Percentiles rank a stretch among this genome's conserved stretches.
Evolutionary conservation across 2,797 vertebrate species (phyloP).

Genomic region (Darevskia nairensis): DNA sequence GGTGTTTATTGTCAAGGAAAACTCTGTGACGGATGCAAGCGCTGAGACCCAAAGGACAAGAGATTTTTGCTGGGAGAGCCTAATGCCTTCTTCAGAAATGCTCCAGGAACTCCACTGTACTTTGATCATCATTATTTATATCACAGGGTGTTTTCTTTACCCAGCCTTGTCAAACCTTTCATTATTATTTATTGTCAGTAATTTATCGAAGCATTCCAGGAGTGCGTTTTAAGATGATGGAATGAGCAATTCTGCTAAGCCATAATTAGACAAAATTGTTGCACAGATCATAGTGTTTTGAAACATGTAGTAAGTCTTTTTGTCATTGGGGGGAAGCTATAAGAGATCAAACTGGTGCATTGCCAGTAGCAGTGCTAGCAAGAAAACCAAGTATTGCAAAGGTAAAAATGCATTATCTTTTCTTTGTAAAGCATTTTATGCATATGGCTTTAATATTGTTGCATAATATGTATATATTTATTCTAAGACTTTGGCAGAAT

Average conservation of each 20-base stretch:
- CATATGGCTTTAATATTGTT: neutral
- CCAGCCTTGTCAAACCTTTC: neutral
- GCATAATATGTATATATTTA: neutral
- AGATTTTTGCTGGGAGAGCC: neutral
- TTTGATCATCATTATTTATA: neutral
- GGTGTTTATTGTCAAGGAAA: slow-evolving; percentile 29
- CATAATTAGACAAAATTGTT: slow-evolving; percentile 14
- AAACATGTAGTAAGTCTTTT: neutral
- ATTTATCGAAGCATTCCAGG: neutral
- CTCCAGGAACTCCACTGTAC: neutral
- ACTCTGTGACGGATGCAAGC: neutral
- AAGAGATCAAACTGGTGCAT: neutral
- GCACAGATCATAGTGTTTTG: slow-evolving; percentile 2
- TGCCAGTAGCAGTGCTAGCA: neutral
- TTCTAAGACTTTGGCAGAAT: neutral
- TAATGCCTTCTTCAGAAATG: neutral
- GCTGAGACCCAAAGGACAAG: neutral
- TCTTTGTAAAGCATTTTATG: neutral
- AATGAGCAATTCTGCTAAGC: slow-evolving; percentile 13
- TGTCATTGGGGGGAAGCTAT: neutral
- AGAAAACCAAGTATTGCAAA: neutral
- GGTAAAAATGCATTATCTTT: neutral
- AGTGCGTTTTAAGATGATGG: slow-evolving; percentile 8
- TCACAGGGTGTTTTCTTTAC: neutral
- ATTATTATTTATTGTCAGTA: neutral